Base-by-base conservation (phyloP, 2,888 invertebrate genomes). In the Rotaria socialis region DNA sequence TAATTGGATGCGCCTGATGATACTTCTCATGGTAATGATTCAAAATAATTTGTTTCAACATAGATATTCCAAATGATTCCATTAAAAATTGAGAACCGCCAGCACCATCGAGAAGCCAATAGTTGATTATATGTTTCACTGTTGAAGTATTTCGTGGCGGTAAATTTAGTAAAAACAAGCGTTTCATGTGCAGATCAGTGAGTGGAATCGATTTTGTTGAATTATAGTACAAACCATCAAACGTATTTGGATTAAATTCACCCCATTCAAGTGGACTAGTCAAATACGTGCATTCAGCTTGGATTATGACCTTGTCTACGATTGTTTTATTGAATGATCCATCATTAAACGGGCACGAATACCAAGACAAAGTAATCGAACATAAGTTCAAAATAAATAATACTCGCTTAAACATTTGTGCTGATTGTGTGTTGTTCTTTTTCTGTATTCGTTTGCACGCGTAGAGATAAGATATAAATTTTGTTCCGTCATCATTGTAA, bases 1-100 rank as follows among this genome's bases (percentile, higher is more conserved):
- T 74, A 5, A 74, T 41, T 16, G 74, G 74, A 74, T 74, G 14
- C 2, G 74, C 41, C 7, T 74, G 74, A 74, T 14, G 74, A 74
- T 41, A 74, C 41, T 74, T 74, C 16, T 74, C 41, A 41, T 74
- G 74, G 41, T 74, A 41, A 74, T 74, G 3, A 41, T 74, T 74
- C 41, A 74, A 41, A 74, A 74, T 74, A 41, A 74, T 74, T 74
- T 74, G 41, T 74, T 74, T 74, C 74, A 74, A 74, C 74, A 74
- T 74, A n/a, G 74, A 74, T 74, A 74, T 41, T 74, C 74, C 74
- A 74, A 74, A 74, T 35, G 41, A 16, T 41, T 74, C 74, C 41
- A 74, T 74, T 74, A 35, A 35, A 74, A 41, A 74, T 8, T 74
- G 74, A 74, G 74, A 74, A 74, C 74, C 74, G 41, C 74, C 74